Base-by-base conservation (phyloP, 2,888 invertebrate species). In the Atethmia centrago region DNA sequence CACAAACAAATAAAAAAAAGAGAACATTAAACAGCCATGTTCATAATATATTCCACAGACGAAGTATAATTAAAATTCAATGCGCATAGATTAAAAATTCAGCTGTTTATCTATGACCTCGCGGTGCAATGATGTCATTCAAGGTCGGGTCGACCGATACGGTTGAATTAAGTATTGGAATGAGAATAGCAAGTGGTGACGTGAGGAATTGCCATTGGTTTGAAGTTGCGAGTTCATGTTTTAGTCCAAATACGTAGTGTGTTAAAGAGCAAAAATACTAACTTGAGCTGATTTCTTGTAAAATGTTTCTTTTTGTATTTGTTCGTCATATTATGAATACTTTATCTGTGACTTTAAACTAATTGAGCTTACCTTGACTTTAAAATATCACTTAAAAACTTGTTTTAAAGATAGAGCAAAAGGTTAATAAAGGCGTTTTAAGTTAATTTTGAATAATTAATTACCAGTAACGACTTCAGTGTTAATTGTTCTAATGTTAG, bases 91-190 rank as follows among this genome's bases (percentile, higher is more conserved):
- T 85, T 78, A 87, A 85, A 82, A 85, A 87, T 78, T 78, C 66
- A 71, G 78, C 79, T 82, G 63, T 56, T 73, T 70, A 75, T 68
- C 75, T 74, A 36, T 77, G 88, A 86, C 87, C 84, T 87, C 85
- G 85, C 69, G 74, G 49, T 90, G n/a, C n/a, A n/a, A n/a, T n/a
- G 87, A 89, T 85, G 90, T 89, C 88, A 89, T 80, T 42, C 81
- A 83, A 82, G 85, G 88, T 84, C 84, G 73, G 84, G 84, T 82
- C 80, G 80, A 49, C 36, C 80, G 63, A 61, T 51, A 55, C 67
- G 36, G 53, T 25, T n/a, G 47, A 42, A 75, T 71, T 84, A 84
- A 12, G 71, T 84, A 14, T 75, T 51, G 31, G 28, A 25, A 65
- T 74, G 8, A 53, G n/a, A 45, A 84, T 71, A 55, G 79, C 63